Conservation (phyloP, 2,797 vertebrate species). For the Thamnophis elegans region DNA sequence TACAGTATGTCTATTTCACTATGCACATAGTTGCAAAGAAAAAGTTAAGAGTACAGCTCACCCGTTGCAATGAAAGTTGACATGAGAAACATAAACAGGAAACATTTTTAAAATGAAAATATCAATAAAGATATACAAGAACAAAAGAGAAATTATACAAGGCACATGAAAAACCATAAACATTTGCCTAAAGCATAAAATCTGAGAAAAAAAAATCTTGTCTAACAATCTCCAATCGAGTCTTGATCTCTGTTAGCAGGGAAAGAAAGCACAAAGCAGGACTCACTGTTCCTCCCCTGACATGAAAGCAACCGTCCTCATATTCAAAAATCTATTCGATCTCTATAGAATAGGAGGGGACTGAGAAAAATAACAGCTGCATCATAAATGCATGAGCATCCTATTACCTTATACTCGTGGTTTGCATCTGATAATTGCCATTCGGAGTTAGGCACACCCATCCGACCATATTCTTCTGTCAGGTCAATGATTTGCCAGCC, state of each 20-base stretch:
- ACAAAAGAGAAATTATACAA: background rate
- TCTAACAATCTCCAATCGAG: background rate
- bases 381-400: background rate
- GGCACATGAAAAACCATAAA: background rate
- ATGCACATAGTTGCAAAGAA: background rate
- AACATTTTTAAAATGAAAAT: background rate
- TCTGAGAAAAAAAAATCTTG: background rate
- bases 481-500: conserved; percentile 94
- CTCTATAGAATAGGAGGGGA: background rate
- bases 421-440: conserved; percentile 96
- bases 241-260: background rate
- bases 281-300: background rate
- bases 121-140: background rate
- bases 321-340: background rate
- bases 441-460: conserved; percentile 90
- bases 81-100: background rate
- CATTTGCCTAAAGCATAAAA: background rate
- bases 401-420: conserved; percentile 87
- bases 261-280: background rate
- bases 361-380: background rate
- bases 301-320: background rate
- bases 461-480: conserved; percentile 87
- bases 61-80: background rate
- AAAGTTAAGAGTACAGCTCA: background rate
- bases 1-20: background rate